Evolutionary conservation across 2,797 vertebrate genomes (phyloP).

Genomic region (Galagoides demidoff): DNA sequence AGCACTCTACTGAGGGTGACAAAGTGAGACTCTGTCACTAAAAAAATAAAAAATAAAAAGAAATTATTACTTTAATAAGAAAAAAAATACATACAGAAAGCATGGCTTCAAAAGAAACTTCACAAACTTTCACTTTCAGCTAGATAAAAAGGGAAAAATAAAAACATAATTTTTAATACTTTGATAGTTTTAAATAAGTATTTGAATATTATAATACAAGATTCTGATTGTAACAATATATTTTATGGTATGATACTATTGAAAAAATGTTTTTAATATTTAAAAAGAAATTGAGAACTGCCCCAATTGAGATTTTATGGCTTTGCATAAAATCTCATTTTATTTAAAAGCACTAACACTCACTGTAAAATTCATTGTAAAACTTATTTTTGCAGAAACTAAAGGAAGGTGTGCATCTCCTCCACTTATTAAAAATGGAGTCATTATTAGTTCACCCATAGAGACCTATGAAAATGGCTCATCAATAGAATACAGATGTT

Average conservation of each 20-base stretch:
- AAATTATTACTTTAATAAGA: background rate
- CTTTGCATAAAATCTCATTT: background rate
- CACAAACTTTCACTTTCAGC: background rate
- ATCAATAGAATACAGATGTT: slow-evolving; percentile 85
- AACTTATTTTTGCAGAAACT: slow-evolving; percentile 76
- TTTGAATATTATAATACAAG: background rate
- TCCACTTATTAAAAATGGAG: slow-evolving; percentile 84
- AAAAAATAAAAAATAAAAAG: too few relatives aligned
- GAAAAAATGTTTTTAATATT: background rate
- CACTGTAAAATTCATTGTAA: background rate
- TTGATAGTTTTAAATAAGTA: background rate
- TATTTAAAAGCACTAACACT: background rate
- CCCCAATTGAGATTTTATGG: background rate
- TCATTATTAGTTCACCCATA: slow-evolving; percentile 22
- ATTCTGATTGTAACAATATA: background rate
- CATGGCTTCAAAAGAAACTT: background rate
- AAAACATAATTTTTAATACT: background rate
- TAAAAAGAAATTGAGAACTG: background rate
- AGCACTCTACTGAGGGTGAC: too few relatives aligned
- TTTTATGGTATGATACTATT: background rate
- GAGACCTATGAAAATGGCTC: slow-evolving; percentile 84
- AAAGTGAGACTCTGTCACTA: too few relatives aligned
- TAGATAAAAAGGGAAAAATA: background rate
- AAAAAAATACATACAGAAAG: background rate
- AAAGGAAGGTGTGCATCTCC: slow-evolving; percentile 83